These are phyloP conservation scores for Oreotrochilus melanogaster DNA, from an alignment of 2,113 vertebrate genomes.

Conservation along the genomic window DNA sequence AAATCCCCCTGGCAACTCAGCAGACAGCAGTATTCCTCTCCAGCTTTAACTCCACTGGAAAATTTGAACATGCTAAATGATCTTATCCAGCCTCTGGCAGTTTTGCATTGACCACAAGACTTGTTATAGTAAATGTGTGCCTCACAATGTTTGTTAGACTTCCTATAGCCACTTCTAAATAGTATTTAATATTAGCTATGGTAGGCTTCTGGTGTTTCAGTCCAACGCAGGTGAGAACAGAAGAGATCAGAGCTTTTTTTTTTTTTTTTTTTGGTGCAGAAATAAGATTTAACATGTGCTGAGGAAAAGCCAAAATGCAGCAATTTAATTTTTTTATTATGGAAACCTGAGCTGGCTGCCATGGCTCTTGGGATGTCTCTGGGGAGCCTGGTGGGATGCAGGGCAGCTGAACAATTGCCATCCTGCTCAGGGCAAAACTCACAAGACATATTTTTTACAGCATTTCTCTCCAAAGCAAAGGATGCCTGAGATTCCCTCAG, in stretches of 20 bases:
- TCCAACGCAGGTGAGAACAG: neutral
- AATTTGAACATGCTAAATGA: neutral
- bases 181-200: neutral
- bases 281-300: neutral
- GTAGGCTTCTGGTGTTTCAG: neutral
- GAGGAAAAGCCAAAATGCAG: neutral
- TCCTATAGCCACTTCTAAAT: neutral
- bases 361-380: neutral
- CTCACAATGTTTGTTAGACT: neutral
- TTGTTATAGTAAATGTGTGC: neutral
- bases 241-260: neutral
- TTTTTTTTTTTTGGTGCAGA: neutral
- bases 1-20: neutral
- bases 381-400: accelerated
- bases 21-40: neutral
- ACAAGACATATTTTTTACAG: neutral
- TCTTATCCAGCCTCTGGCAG: neutral
- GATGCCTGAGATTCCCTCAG: neutral
- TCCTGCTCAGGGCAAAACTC: neutral
- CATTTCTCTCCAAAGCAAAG: neutral
- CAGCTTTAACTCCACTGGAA: neutral
- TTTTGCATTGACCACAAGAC: neutral
- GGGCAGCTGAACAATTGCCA: neutral
- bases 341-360: neutral
- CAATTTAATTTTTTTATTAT: neutral